These are phyloP conservation scores for Colinus virginianus DNA, from an alignment of 2,113 vertebrate species.

Conservation along the genomic window DNA sequence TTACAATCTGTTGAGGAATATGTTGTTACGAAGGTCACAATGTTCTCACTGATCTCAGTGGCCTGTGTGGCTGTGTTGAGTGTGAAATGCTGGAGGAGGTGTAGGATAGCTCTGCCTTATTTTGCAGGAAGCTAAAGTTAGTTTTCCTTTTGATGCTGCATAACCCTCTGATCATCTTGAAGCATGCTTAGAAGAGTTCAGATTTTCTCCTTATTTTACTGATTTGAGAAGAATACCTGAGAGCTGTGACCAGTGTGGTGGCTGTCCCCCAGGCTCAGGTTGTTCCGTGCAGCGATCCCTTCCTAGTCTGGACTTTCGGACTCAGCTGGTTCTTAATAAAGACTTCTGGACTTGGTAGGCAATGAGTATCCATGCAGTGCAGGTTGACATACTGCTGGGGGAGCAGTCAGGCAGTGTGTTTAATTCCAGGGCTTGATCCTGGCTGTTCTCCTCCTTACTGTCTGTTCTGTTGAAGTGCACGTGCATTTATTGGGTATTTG, in stretches of 20 bases:
- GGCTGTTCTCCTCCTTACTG: not conserved
- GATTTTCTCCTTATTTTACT: not conserved
- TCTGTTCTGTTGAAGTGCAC: not conserved
- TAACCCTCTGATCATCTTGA: not conserved
- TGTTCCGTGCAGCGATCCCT: not conserved
- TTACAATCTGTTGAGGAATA: not conserved
- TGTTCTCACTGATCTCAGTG: not conserved
- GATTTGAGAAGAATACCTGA: not conserved
- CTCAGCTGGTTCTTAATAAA: not conserved
- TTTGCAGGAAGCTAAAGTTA: not conserved
- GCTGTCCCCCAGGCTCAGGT: accelerated
- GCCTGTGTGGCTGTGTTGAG: not conserved
- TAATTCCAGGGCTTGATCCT: not conserved
- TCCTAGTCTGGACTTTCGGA: not conserved
- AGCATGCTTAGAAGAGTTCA: accelerated
- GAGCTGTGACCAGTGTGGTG: accelerated
- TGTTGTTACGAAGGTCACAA: not conserved
- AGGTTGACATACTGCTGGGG: not conserved
- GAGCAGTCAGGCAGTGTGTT: accelerated
- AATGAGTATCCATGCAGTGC: not conserved
- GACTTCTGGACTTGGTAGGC: not conserved
- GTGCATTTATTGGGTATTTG: not conserved
- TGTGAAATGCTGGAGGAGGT: accelerated
- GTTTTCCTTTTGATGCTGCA: not conserved
- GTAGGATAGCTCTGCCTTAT: not conserved